Evolutionary conservation across 2,888 invertebrate species (phyloP).

Genomic region (Stratiomys singularior): DNA sequence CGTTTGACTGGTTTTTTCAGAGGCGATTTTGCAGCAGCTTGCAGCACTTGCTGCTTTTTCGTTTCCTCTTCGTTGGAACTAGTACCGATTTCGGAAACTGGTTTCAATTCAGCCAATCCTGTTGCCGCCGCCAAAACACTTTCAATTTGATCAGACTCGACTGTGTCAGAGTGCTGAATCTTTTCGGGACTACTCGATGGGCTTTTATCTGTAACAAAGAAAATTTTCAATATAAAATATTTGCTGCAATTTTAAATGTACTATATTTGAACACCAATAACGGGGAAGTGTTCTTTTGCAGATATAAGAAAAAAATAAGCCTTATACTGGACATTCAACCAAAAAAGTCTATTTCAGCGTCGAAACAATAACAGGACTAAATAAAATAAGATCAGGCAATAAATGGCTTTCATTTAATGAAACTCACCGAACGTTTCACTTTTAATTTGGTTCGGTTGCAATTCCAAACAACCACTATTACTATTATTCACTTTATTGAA

Average conservation of each 20-base stretch:
- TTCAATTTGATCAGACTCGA: slow-evolving; percentile 62
- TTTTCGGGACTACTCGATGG: slow-evolving; percentile 56
- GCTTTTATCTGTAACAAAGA: slow-evolving; percentile 52
- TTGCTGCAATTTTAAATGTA: too few relatives aligned
- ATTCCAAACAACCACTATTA: slow-evolving; percentile 39
- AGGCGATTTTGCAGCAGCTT: slow-evolving; percentile 24
- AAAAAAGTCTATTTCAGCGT: too few relatives aligned
- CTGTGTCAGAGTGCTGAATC: slow-evolving; percentile 50
- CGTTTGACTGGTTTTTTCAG: slow-evolving; percentile 49
- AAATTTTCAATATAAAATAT: not conserved
- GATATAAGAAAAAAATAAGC: too few relatives aligned
- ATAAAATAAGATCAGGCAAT: too few relatives aligned
- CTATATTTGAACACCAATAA: not conserved
- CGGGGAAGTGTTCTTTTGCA: too few relatives aligned
- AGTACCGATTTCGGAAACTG: slow-evolving; percentile 47
- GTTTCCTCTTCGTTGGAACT: slow-evolving; percentile 56
- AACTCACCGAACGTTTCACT: slow-evolving; percentile 56
- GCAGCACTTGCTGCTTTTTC: slow-evolving; percentile 55
- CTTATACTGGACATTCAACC: too few relatives aligned
- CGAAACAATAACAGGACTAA: too few relatives aligned
- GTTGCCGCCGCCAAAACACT: slow-evolving; percentile 69
- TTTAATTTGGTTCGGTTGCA: slow-evolving; percentile 62
- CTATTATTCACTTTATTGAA: slow-evolving; percentile 16
- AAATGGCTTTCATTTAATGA: not conserved
- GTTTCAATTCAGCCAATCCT: slow-evolving; percentile 54